A percentile compares a stretch with the other conserved stretches of the same genome.
Evolutionary conservation across 2,888 invertebrate genomes (phyloP).

Genomic region (Ryuthela nishihirai): DNA sequence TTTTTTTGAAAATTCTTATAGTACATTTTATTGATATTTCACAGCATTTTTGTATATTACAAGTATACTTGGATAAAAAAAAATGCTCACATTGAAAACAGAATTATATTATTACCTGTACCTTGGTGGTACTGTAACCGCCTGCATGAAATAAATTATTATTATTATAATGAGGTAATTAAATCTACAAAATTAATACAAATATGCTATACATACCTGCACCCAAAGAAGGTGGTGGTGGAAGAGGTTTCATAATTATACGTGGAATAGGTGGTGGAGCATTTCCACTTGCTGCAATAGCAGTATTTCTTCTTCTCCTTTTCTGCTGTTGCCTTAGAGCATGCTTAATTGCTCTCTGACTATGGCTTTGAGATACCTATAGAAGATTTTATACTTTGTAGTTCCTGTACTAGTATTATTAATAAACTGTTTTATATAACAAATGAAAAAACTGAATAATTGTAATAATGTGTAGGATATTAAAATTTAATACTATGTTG

Average conservation of each 20-base stretch:
- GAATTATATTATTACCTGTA: too few relatives aligned
- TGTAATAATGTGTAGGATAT: background rate
- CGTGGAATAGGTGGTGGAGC: conserved; percentile 33
- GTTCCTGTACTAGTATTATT: background rate
- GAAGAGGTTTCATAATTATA: conserved; percentile 34
- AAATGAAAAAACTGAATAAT: too few relatives aligned
- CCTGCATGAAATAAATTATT: too few relatives aligned
- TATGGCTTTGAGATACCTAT: conserved; percentile 48
- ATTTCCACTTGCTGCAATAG: conserved; percentile 58
- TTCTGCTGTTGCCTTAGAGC: conserved; percentile 72
- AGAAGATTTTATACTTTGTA: background rate
- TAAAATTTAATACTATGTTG: background rate
- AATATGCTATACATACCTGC: conserved; percentile 14
- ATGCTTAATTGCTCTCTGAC: conserved; percentile 69
- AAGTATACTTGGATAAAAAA: too few relatives aligned
- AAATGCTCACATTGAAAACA: too few relatives aligned
- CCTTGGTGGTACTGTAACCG: too few relatives aligned
- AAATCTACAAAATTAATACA: background rate
- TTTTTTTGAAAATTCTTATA: too few relatives aligned
- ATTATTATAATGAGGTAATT: background rate
- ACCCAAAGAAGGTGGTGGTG: conserved; percentile 32
- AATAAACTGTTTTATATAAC: background rate
- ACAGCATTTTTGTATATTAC: too few relatives aligned
- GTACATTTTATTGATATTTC: too few relatives aligned
- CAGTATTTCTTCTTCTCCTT: conserved; percentile 73